Conservation (phyloP, 2,113 vertebrate species). For the Gambusia holbrooki region DNA sequence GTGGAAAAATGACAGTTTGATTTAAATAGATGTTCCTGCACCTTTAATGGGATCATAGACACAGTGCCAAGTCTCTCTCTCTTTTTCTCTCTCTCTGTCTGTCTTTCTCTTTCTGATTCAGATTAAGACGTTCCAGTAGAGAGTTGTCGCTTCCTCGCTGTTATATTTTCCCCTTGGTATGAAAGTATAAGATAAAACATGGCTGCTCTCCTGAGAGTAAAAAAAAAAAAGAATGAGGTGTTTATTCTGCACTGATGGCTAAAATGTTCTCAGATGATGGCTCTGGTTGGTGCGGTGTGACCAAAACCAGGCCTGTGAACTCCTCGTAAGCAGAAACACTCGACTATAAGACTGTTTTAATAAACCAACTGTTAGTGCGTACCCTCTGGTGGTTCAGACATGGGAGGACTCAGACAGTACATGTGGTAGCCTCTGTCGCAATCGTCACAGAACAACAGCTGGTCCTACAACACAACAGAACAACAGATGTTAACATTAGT, state of each 20-base stretch:
- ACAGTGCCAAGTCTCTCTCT: not conserved
- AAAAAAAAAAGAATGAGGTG: not conserved
- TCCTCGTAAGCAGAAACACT: not conserved
- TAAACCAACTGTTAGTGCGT: conserved; percentile 36
- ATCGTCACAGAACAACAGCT: conserved; percentile 93
- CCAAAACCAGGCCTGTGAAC: not conserved
- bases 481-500: conserved; percentile 2
- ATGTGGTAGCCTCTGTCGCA: conserved; percentile 95
- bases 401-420: conserved; percentile 95
- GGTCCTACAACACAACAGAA: conserved; percentile 82
- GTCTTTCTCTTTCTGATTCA: not conserved
- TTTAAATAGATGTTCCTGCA: conserved; percentile 27
- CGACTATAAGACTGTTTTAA: not conserved
- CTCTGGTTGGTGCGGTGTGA: conserved; percentile 6
- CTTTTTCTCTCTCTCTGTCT: not conserved
- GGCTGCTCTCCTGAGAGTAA: conserved; percentile 2
- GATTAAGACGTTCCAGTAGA: not conserved
- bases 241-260: conserved; percentile 8
- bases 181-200: not conserved
- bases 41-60: conserved; percentile 1
- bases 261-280: conserved; percentile 1
- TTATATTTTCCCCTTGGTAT: not conserved
- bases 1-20: conserved; percentile 32
- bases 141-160: not conserved
- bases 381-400: conserved; percentile 95